Evolutionary conservation across 2,797 vertebrate genomes (phyloP), one percentile per base, ranked within the genome.

Genomic region (Schizopygopsis pylzovi): DNA sequence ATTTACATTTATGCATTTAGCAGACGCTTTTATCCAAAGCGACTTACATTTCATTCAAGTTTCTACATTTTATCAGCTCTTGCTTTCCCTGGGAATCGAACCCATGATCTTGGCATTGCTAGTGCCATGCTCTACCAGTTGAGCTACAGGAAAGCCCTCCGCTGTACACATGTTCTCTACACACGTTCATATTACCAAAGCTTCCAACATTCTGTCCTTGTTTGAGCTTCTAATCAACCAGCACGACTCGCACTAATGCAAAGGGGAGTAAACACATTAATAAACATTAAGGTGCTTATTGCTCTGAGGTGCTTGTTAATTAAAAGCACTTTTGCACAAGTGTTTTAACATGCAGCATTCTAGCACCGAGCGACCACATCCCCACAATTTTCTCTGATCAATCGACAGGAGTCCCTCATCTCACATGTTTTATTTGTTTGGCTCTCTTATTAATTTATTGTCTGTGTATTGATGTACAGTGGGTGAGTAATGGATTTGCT

Each of bases 261-360:
- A 80, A 20, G 6, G 73, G 85, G 87, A 91, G 91, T 91, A 93
- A 92, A 94, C 91, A 92, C 89, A 94, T 95, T 92, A 93, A 94
- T 94, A 93, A 93, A 94, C 93, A 94, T 94, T 89, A 92, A 92
- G 88, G 89, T 91, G 85, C 89, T 90, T 88, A 88, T 92, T 92
- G 90, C 88, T 91, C 91, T 91, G 88, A 92, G 88, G 87, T 88
- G 83, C 86, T 39, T 83, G 85, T 85, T 92, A 94, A 95, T 95
- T 94, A 93, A 92, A 93, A 91, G 82, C 84, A 81, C 84, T 92
- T 87, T 88, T 93, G 87, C 90, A 68, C 81, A 68, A 72, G 88
- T 91, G 89, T 92, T 94, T 80, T 94, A 92, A 89, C 90, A 90
- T 92, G 80, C 85, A 85, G 90, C 91, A 90, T 89, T 91, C 90